A percentile compares a stretch with the other conserved stretches of the same genome.
These are phyloP conservation scores for Circaetus gallicus DNA, from an alignment of 2,113 vertebrate species.

Conservation along the genomic window DNA sequence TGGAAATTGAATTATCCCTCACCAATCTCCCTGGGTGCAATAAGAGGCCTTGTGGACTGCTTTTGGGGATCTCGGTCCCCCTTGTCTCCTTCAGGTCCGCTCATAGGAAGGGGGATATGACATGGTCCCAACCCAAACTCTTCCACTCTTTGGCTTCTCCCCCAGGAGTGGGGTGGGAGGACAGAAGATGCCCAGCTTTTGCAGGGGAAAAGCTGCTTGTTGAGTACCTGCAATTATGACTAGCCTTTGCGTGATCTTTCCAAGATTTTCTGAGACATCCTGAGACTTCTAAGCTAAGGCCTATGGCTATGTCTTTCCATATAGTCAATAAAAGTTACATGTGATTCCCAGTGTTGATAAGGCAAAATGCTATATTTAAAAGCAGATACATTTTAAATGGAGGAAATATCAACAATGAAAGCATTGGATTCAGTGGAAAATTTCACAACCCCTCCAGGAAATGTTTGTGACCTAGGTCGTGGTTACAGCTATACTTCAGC, in stretches of 20 bases:
- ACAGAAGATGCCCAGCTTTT: background rate
- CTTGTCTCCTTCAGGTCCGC: background rate
- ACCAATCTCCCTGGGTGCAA: background rate
- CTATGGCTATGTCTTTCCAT: background rate
- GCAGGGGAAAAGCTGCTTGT: background rate
- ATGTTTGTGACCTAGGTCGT: constrained; percentile 9
- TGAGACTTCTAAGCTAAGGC: background rate
- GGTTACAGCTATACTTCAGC: background rate
- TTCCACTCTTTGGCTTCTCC: background rate
- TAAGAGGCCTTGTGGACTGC: background rate
- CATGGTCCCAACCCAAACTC: background rate
- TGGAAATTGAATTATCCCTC: background rate
- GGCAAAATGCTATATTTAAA: constrained; percentile 1
- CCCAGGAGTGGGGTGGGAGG: background rate
- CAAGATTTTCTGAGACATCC: background rate
- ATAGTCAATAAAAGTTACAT: background rate
- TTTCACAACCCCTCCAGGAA: constrained; percentile 18
- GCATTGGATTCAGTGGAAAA: background rate
- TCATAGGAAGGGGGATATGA: background rate
- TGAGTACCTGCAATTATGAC: background rate
- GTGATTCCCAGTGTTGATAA: background rate
- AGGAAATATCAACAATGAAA: constrained; percentile 12
- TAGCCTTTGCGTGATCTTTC: background rate
- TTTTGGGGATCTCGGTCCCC: background rate
- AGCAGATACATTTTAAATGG: background rate